phyloP scores from a whole-genome alignment of 2,888 invertebrate species.

The Lycaena phlaeas region DNA sequence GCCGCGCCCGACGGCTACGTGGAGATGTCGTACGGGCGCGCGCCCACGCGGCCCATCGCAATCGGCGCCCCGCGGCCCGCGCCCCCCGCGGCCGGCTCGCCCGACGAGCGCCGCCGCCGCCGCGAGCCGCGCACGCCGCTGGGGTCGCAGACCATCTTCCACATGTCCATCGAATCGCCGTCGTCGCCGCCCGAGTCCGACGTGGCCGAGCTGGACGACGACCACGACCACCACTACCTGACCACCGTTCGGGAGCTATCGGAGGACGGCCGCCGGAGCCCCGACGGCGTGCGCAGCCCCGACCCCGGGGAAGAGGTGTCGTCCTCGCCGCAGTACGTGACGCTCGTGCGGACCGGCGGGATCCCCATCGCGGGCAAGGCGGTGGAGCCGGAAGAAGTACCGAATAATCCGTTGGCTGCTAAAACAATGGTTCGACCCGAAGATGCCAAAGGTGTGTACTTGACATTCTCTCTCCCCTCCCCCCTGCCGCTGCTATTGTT shows the following conservation, averaged over 20 bases:
- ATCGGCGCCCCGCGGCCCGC: constrained; percentile 49
- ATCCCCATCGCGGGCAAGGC: constrained; percentile 21
- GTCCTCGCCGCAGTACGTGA: constrained; percentile 62
- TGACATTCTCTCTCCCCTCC: too few species aligned
- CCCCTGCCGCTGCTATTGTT: too few species aligned
- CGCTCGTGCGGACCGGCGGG: constrained; percentile 43
- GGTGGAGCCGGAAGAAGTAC: constrained; percentile 29
- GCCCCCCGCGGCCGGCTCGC: constrained; percentile 25
- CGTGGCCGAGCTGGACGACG: constrained; percentile 36
- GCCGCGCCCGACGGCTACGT: constrained; percentile 75
- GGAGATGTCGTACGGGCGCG: constrained; percentile 75
- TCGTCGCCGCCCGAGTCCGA: constrained; percentile 72
- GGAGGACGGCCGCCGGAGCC: constrained; percentile 35
- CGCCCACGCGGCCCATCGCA: constrained; percentile 76
- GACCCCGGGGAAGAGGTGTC: constrained; percentile 21
- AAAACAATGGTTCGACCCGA: constrained; percentile 42
- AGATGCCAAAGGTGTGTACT: constrained; percentile 31
- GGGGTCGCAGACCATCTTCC: constrained; percentile 78
- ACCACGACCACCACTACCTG: constrained; percentile 36
- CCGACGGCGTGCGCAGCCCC: constrained; percentile 16
- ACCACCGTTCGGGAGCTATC: constrained; percentile 43
- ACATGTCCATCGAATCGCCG: constrained; percentile 75
- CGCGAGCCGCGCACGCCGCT: constrained; percentile 61
- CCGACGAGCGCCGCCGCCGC: constrained; percentile 36
- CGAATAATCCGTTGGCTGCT: constrained; percentile 54